Percentiles rank a stretch among this genome's conserved stretches.
Evolutionary conservation across 2,888 invertebrate genomes (phyloP).

Genomic region (Chrysina gloriosa): DNA sequence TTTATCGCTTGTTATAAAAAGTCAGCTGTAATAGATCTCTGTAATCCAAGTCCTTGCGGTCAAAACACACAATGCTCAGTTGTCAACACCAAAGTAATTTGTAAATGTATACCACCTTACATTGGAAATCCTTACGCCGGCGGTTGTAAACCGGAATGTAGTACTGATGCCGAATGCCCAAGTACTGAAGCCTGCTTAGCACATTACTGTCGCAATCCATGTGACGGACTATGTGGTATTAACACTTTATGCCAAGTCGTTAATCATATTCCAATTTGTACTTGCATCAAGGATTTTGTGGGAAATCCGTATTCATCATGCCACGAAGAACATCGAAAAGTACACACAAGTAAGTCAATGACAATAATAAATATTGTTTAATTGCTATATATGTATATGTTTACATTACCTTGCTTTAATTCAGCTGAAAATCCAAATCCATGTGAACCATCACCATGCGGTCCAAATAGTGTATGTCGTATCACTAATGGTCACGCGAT

Average conservation of each 20-base stretch:
- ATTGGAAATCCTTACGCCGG: slow-evolving; percentile 88
- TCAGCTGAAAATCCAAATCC: slow-evolving; percentile 68
- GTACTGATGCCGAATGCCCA: slow-evolving; percentile 83
- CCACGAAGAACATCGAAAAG: slow-evolving; percentile 65
- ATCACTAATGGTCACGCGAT: slow-evolving; percentile 69
- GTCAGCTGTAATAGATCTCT: slow-evolving; percentile 65
- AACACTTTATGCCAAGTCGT: slow-evolving; percentile 86
- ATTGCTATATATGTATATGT: no score
- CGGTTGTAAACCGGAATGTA: slow-evolving; percentile 88
- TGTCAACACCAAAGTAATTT: slow-evolving; percentile 76
- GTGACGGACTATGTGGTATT: slow-evolving; percentile 84
- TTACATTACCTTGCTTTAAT: no score
- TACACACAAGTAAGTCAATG: not conserved
- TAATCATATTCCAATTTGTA: slow-evolving; percentile 86
- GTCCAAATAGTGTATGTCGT: slow-evolving; percentile 71
- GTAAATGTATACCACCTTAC: slow-evolving; percentile 89
- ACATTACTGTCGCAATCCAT: slow-evolving; percentile 88
- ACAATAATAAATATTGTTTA: not conserved
- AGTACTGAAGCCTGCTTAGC: slow-evolving; percentile 82
- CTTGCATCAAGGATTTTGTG: slow-evolving; percentile 79
- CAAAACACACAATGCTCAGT: slow-evolving; percentile 84
- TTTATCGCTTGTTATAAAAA: slow-evolving; percentile 79
- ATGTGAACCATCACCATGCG: slow-evolving; percentile 73
- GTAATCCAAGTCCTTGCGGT: slow-evolving; percentile 85
- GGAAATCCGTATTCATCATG: slow-evolving; percentile 89